phyloP scores from a whole-genome alignment of 2,888 invertebrate species.

The Plusia festucae region DNA sequence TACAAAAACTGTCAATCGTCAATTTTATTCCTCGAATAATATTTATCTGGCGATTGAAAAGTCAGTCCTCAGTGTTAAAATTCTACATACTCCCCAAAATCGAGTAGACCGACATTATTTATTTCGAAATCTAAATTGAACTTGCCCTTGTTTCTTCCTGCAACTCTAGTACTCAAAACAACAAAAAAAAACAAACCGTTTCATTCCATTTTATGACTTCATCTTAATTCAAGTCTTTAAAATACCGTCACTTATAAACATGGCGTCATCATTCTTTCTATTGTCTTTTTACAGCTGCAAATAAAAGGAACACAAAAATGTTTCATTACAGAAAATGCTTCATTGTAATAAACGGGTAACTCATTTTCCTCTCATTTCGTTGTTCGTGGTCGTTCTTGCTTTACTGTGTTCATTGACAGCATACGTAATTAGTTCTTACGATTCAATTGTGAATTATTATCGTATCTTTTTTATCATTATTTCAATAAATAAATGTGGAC shows the following conservation, averaged over 20 bases:
- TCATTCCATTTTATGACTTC: constrained; percentile 38
- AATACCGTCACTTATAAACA: constrained; percentile 47
- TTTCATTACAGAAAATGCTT: constrained; percentile 54
- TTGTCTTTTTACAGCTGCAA: constrained; percentile 54
- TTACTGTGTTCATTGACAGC: constrained; percentile 53
- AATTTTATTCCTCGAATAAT: no score
- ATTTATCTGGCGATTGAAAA: no score
- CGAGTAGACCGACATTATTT: no score
- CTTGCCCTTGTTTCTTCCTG: no score
- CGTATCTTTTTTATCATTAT: no score
- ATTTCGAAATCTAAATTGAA: no score
- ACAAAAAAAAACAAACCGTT: constrained; percentile 38
- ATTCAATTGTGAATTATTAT: constrained; percentile 30
- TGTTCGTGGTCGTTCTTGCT: constrained; percentile 39
- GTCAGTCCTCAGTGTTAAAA: no score
- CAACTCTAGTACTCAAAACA: no score
- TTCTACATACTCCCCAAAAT: no score
- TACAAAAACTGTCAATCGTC: no score
- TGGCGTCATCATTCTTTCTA: constrained; percentile 38
- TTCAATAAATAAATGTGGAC: no score
- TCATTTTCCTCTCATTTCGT: constrained; percentile 57
- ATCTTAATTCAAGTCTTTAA: constrained; percentile 47
- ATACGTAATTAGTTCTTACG: constrained; percentile 49
- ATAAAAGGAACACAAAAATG: constrained; percentile 56
- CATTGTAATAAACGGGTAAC: constrained; percentile 52